Evolutionary conservation across 2,797 vertebrate species (phyloP), one percentile per base, ranked within the genome.

Genomic region (Sparus aurata): DNA sequence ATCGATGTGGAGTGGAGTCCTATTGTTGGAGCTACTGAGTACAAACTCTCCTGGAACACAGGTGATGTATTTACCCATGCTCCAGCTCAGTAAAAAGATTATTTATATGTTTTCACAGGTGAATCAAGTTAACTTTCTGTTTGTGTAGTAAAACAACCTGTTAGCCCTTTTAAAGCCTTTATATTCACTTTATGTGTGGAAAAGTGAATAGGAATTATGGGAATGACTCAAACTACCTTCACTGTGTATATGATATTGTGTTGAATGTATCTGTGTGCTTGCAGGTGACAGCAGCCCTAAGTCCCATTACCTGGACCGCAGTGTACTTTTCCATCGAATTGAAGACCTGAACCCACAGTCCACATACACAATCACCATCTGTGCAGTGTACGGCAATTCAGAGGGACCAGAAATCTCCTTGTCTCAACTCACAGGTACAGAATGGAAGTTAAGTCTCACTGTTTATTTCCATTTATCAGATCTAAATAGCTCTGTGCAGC

Each of bases 361-460:
- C 3, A 62, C 78, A 15, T 97, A 97, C 88, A 93, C 62, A 6
- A 71, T 98, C 77, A 88, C 94, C 10, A 91, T 97, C 83, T 79
- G 84, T 25, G 96, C 97, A 0, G 83, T 97, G 15, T 97, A 96
- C 64, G 93, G 93, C 69, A 95, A 96, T 85, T 91, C 91, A 0
- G 96, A 98, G 77, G 97, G 97, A n/a, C 96, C 96, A 0, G 95
- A 96, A 74, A 95, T 95, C 73, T 94, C 92, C 25, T 94, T 98
- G 55, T 95, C 95, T 38, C 97, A 98, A 76, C 85, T 62, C 77
- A 98, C 97, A 89, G 96, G 97, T 98, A 91, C 47, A 38, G 63
- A 79, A n/a, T 0, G 2, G 12, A 55, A 47, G 25, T 41, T 16
- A n/a, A 3, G 43, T 38, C 41, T 70, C 25, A 12, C 22, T n/a